Evolutionary conservation across 2,113 vertebrate species (phyloP), one percentile per base, ranked within the genome.

Genomic region (Furnarius figulus): DNA sequence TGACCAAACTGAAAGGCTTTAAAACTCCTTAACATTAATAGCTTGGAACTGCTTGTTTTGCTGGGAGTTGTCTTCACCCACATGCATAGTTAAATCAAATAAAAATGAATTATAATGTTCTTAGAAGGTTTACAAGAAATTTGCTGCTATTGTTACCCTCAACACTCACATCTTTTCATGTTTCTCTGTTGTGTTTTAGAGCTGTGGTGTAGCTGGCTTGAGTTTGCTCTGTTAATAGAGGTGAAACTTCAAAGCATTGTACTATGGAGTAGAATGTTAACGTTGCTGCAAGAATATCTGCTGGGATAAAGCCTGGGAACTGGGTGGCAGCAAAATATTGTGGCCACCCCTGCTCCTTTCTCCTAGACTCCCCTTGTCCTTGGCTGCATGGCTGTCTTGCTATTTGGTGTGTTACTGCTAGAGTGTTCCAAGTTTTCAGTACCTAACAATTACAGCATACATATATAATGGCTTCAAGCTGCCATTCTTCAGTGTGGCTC

Each of bases 1-100:
- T 84, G 85, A 77, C 73, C 67, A 68, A 90, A 91, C 56, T 89
- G 49, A 74, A 93, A 91, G 84, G 87, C 79, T 93, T 80, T 94
- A 74, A 71, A 92, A 67, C 30, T 76, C 39, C 62, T 1, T 50
- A 72, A 46, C 11, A 7, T 85, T 20, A 85, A 66, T 53, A 73
- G 59, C 63, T 63, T 91, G 40, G 47, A 85, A 12, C 65, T 17
- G n/a, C 24, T 39, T 84, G 20, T 77, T 92, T 96, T 88, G 33
- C 72, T 88, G 44, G 37, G 27, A 73, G 55, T 82, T 87, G 35
- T 61, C 30, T 65, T 81, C 23, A 65, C 16, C 39, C 5, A 25
- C 1, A 3, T 50, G 4, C 8, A 3, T 39, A 23, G 31, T 67
- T 81, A n/a, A 83, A 76, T 75, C 40, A 61, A 93, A 50, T 93